These are phyloP conservation scores for Amazonetta brasiliensis DNA, from an alignment of 2,797 vertebrate genomes.

Conservation along the genomic window DNA sequence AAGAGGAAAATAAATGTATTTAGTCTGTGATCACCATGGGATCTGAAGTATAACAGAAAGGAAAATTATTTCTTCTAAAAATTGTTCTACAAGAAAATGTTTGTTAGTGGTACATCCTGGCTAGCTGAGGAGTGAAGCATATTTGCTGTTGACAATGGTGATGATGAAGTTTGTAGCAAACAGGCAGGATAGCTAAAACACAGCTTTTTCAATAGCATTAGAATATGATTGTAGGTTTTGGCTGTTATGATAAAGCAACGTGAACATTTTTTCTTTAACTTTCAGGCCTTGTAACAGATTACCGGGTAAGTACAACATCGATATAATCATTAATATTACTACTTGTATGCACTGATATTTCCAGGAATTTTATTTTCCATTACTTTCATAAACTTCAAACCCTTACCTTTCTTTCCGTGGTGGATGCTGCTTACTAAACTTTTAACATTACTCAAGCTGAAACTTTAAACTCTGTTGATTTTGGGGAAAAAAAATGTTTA, in stretches of 20 bases:
- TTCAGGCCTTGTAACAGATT: constrained; percentile 88
- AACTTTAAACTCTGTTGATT: background rate
- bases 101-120: background rate
- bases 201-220: background rate
- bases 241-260: background rate
- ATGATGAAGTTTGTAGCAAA: background rate
- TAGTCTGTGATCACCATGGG: background rate
- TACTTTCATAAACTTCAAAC: background rate
- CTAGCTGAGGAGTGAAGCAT: background rate
- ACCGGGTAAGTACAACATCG: constrained; percentile 84
- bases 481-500: background rate
- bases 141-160: background rate
- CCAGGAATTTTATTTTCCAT: background rate
- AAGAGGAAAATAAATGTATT: background rate
- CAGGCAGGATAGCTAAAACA: background rate
- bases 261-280: constrained; percentile 26
- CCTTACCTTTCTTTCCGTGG: background rate
- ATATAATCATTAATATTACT: background rate
- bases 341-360: background rate
- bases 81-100: background rate
- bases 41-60: background rate
- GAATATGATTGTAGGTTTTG: background rate
- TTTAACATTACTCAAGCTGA: background rate
- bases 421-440: background rate
- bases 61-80: background rate